Conservation (phyloP, 30 jellyfish, hydroid and myxozoan species). For the Hydractinia echinata region DNA sequence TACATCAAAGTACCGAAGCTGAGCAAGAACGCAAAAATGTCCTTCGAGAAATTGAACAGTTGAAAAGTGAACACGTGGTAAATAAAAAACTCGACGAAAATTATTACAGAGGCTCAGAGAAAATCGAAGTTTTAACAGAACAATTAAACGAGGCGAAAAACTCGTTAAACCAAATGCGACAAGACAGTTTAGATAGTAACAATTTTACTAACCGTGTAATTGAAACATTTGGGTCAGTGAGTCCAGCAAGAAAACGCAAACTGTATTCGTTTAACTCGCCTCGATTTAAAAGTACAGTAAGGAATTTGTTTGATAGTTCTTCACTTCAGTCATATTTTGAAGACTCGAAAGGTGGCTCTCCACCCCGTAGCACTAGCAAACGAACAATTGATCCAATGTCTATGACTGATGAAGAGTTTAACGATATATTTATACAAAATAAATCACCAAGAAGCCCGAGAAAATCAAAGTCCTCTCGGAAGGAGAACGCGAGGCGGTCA, state of each 20-base stretch:
- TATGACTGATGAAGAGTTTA: conserved; percentile 48
- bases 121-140: conserved; percentile 49
- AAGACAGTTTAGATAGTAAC: conserved; percentile 50
- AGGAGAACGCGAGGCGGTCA: too few relatives aligned
- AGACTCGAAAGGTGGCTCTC: not conserved
- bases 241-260: conserved; percentile 26
- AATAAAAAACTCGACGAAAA: conserved; percentile 52
- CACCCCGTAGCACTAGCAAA: not conserved
- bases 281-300: not conserved
- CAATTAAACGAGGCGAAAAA: conserved; percentile 67
- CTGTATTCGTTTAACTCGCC: conserved; percentile 6
- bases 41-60: conserved; percentile 47
- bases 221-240: conserved; percentile 35
- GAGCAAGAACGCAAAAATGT: conserved; percentile 47
- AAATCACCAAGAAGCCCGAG: conserved; percentile 17
- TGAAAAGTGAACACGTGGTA: conserved; percentile 59
- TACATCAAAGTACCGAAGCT: conserved; percentile 43
- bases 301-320: not conserved
- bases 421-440: conserved; percentile 21
- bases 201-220: conserved; percentile 32
- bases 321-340: not conserved
- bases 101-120: conserved; percentile 53
- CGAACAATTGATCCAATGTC: conserved; percentile 35
- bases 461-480: not conserved
- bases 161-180: conserved; percentile 54